Percentiles rank a stretch among this genome's conserved stretches.
Evolutionary conservation across 2,888 invertebrate species (phyloP).

Genomic region (Cephalotes varians): DNA sequence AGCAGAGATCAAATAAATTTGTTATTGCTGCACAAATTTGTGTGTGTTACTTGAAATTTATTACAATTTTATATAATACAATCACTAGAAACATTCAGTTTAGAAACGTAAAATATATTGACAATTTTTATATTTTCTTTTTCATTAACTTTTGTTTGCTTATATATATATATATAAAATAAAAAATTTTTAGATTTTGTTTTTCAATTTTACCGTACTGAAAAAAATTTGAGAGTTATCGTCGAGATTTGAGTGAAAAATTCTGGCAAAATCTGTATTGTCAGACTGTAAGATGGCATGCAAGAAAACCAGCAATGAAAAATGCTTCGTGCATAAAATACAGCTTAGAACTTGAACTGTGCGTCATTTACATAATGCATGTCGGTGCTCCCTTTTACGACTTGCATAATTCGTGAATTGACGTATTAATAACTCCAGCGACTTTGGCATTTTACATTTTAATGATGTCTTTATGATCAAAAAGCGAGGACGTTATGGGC

Average conservation of each 20-base stretch:
- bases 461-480: constrained; percentile 31
- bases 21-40: background rate
- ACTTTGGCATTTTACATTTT: constrained; percentile 2
- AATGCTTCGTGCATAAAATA: background rate
- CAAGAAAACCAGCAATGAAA: background rate
- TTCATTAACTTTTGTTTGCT: background rate
- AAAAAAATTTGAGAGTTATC: background rate
- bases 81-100: background rate
- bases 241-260: constrained; percentile 7
- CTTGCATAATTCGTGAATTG: constrained; percentile 17
- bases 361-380: constrained; percentile 30
- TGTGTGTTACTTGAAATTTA: too few species aligned
- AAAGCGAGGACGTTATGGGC: constrained; percentile 2
- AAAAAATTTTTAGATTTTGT: background rate
- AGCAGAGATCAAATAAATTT: constrained; percentile 3
- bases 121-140: background rate
- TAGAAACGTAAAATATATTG: background rate
- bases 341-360: background rate
- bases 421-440: constrained; percentile 5
- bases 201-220: background rate
- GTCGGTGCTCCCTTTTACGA: background rate
- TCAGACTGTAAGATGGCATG: background rate
- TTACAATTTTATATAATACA: background rate
- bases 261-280: constrained; percentile 16
- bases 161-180: too few species aligned